Evolutionary conservation across 2,888 invertebrate genomes (phyloP).

Genomic region (Mystacides longicornis): DNA sequence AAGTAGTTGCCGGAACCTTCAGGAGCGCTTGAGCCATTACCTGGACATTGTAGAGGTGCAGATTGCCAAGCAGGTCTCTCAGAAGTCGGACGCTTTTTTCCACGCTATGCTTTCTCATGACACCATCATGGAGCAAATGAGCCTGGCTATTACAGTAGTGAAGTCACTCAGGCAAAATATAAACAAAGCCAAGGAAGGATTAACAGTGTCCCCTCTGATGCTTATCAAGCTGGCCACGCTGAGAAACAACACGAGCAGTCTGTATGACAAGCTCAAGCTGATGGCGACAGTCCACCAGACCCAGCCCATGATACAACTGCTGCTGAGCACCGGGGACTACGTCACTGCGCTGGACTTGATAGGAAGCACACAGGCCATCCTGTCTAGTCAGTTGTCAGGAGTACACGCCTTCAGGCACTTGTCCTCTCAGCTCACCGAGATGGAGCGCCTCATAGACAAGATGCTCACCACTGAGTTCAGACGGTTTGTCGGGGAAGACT

Average conservation of each 20-base stretch:
- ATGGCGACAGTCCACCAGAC: conserved; percentile 97
- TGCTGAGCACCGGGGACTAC: conserved; percentile 93
- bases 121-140: conserved; percentile 91
- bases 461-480: conserved; percentile 95
- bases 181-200: conserved; percentile 65
- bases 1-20: conserved; percentile 63
- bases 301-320: conserved; percentile 91
- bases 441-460: conserved; percentile 92
- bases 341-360: conserved; percentile 96
- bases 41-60: conserved; percentile 91
- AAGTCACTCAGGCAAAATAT: conserved; percentile 67
- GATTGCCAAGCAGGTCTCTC: conserved; percentile 87
- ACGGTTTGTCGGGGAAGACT: conserved; percentile 81
- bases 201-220: conserved; percentile 73
- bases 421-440: conserved; percentile 90
- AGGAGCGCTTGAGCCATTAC: conserved; percentile 89
- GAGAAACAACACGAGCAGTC: conserved; percentile 55
- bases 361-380: conserved; percentile 89
- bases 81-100: conserved; percentile 95
- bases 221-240: conserved; percentile 65
- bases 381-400: conserved; percentile 83
- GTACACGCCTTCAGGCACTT: conserved; percentile 93
- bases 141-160: conserved; percentile 71
- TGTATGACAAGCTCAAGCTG: conserved; percentile 71
- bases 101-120: conserved; percentile 98